Evolutionary conservation across 2,113 vertebrate genomes (phyloP), one percentile per base, ranked within the genome.

Genomic region (Sinocyclocheilus anophthalmus): DNA sequence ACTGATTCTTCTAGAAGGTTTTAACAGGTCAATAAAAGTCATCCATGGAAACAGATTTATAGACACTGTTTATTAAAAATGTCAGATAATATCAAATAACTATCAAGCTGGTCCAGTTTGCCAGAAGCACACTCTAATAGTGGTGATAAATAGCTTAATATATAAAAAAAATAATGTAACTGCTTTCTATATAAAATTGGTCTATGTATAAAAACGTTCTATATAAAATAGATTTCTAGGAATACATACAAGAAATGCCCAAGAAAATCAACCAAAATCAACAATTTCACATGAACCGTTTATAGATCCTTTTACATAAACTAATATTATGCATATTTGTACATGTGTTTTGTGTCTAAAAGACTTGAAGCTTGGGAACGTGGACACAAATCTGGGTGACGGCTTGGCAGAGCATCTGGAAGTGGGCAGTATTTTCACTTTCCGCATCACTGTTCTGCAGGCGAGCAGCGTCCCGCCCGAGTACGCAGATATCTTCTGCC

Each of bases 401-500:
- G 95, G 94, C 50, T 91, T 96, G 48, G 95, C 95, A 12, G 93
- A 94, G 70, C 96, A 98, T 91, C 91, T 99, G 93, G 97, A 99
- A 88, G 93, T 99, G 90, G 98, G 98, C 59, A 98, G 95, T 1
- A 95, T 97, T 87, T 99, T 99, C 53, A 99, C 98, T 20, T 99
- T 99, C 93, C 96, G 98, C 0, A 98, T 99, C 77, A 99, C 98
- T 0, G 98, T 99, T 87, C 93, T 99, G 0, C 98, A 99, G 93
- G 98, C 98, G 91, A 96, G 93, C 0, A 96, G 97, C 37, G 93
- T 99, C 93, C 96, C 94, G 2, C 96, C 97, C 0, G 98, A 99
- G 87, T 99, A 97, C 0, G 98, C 98, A 0, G 98, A 99, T 76
- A 99, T 99, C 90, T 99, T 99, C 93, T 99, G 98, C 92, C 98